These are phyloP conservation scores for Drosophila malerkotliana DNA, from an alignment of 1,140 invertebrate genomes.

Conservation along the genomic window DNA sequence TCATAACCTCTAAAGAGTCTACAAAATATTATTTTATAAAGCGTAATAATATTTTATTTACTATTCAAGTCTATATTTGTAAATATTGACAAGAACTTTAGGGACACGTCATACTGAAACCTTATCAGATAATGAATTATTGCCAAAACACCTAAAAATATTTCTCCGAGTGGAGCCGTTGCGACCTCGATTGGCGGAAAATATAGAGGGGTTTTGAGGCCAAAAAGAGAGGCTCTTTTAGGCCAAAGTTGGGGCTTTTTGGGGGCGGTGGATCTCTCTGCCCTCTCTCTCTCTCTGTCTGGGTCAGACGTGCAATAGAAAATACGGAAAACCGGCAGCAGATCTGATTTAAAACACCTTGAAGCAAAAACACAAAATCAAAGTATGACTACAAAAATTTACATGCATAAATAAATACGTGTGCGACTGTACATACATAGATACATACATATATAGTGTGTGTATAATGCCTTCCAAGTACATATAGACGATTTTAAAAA, in stretches of 20 bases:
- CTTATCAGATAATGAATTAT: neutral
- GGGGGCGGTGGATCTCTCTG: constrained; percentile 4
- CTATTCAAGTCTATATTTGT: neutral
- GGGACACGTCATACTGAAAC: neutral
- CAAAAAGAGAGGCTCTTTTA: constrained; percentile 26
- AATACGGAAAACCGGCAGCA: constrained; percentile 41
- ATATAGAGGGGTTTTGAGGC: constrained; percentile 13
- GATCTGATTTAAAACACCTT: constrained; percentile 38
- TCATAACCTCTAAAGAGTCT: neutral
- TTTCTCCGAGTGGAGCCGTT: constrained; percentile 9
- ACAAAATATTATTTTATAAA: too few species aligned
- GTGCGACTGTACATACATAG: constrained; percentile 26
- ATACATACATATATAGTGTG: neutral
- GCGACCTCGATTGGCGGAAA: constrained; percentile 25
- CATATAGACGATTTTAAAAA: constrained; percentile 48
- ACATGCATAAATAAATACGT: constrained; percentile 53
- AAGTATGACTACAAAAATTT: constrained; percentile 55
- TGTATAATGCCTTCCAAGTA: constrained; percentile 22
- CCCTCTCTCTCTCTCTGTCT: neutral
- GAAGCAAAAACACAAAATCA: constrained; percentile 25
- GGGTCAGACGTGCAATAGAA: constrained; percentile 3
- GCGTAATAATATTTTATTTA: too few species aligned
- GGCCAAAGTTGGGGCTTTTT: neutral
- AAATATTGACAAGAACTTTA: neutral
- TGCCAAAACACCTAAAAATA: neutral